Conservation (phyloP, 2,797 vertebrate species). For the Chaenodraco wilsoni region DNA sequence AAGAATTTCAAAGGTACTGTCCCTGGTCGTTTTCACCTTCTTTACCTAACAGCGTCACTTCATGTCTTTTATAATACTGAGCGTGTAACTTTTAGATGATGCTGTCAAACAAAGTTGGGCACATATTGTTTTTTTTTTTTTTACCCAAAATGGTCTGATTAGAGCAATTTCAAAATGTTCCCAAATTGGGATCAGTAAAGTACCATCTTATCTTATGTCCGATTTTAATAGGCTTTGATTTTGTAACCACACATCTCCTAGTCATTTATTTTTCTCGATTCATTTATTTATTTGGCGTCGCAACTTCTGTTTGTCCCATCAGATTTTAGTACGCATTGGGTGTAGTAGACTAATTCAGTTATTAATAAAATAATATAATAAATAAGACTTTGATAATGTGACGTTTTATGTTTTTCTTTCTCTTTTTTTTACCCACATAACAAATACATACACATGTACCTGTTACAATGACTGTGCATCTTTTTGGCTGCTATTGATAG, state of each 20-base stretch:
- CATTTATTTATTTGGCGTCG: not conserved
- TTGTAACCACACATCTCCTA: not conserved
- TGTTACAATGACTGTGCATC: not conserved
- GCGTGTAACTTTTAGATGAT: not conserved
- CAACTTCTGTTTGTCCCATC: not conserved
- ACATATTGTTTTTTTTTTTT: not conserved
- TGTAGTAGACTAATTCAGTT: not conserved
- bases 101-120: not conserved
- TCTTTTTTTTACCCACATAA: not conserved
- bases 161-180: no score
- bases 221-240: not conserved
- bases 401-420: no score
- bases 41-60: not conserved
- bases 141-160: not conserved
- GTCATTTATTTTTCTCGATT: not conserved
- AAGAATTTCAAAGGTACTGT: conserved; percentile 99
- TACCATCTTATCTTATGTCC: not conserved
- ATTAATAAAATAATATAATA: not conserved
- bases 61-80: no score
- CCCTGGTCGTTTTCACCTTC: not conserved
- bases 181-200: no score
- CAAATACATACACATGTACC: not conserved
- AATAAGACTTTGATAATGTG: not conserved
- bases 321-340: not conserved
- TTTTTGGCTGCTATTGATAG: no score